These are phyloP conservation scores for Himalopsyche anomala DNA, from an alignment of 2,888 invertebrate genomes.

Conservation along the genomic window DNA sequence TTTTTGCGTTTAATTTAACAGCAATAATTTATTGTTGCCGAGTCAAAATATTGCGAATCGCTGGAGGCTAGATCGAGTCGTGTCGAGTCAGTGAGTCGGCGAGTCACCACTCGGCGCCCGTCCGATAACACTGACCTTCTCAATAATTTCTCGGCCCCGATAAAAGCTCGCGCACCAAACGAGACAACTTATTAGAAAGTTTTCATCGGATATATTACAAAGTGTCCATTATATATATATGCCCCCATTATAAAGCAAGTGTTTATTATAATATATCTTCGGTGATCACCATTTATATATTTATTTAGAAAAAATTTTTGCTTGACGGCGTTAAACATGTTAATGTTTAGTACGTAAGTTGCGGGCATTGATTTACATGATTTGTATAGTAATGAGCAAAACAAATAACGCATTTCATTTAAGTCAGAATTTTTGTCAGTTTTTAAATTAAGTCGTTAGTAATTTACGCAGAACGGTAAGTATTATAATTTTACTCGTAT, in stretches of 20 bases:
- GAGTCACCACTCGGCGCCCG: background rate
- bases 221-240: background rate
- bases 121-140: conserved; percentile 9
- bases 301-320: too few species aligned
- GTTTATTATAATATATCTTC: background rate
- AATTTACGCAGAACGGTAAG: too few species aligned
- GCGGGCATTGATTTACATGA: too few species aligned
- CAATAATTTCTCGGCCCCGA: conserved; percentile 34
- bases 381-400: too few species aligned
- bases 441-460: too few species aligned
- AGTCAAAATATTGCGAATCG: background rate
- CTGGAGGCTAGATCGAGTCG: background rate
- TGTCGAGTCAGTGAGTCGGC: background rate
- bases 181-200: conserved; percentile 17
- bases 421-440: too few species aligned
- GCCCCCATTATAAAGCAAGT: background rate
- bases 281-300: background rate
- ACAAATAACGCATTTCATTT: too few species aligned
- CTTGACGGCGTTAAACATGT: too few species aligned
- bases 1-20: too few species aligned
- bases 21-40: too few species aligned
- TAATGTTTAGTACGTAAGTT: too few species aligned
- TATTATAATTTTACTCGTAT: too few species aligned
- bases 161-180: conserved; percentile 1
- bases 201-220: conserved; percentile 19